These are phyloP conservation scores for Cryptomyrus ogoouensis DNA, from an alignment of 2,113 vertebrate species.

Conservation along the genomic window DNA sequence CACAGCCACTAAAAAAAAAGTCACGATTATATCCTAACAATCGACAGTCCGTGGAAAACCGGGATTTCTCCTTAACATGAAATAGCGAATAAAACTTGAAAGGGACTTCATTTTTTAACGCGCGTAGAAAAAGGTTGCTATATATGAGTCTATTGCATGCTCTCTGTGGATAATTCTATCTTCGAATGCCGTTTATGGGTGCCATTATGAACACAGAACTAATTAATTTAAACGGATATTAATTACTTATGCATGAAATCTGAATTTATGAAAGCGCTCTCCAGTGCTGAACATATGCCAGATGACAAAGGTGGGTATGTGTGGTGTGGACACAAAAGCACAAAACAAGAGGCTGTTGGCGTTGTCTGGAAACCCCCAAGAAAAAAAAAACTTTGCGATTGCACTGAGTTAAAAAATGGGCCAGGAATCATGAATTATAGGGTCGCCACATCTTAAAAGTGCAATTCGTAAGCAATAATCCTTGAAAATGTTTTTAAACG, in stretches of 20 bases:
- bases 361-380: background rate
- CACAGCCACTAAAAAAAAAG: background rate
- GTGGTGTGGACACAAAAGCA: background rate
- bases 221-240: background rate
- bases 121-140: background rate
- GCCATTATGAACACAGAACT: background rate
- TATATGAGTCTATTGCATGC: background rate
- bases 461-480: background rate
- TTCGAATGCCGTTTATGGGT: background rate
- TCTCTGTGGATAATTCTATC: background rate
- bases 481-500: background rate
- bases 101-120: background rate
- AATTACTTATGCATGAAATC: background rate
- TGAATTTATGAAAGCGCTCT: background rate
- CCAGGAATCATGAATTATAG: background rate
- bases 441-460: background rate
- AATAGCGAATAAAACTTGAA: background rate
- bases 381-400: background rate
- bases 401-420: background rate
- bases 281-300: slow-evolving; percentile 9
- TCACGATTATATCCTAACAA: background rate
- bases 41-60: background rate
- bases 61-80: background rate
- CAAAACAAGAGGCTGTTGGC: background rate
- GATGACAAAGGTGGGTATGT: background rate